Evolutionary conservation across 2,797 vertebrate genomes (phyloP).

Genomic region (Emys orbicularis): DNA sequence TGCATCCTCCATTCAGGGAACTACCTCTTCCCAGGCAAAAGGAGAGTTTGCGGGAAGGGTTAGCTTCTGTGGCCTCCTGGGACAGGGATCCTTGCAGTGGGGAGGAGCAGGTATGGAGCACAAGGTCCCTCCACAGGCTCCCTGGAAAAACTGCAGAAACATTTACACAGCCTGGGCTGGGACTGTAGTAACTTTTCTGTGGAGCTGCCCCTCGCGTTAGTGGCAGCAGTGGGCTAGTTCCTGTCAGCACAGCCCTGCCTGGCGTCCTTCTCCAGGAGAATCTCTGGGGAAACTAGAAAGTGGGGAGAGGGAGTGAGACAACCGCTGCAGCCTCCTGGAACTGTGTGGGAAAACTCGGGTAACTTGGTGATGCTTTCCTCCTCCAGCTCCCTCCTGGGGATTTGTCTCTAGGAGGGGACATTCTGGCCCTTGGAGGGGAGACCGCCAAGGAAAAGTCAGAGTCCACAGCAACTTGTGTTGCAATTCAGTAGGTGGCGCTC

Average conservation of each 20-base stretch:
- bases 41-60: not conserved
- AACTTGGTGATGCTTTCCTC: not conserved
- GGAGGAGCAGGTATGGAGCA: not conserved
- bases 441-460: not conserved
- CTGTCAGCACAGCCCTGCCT: not conserved
- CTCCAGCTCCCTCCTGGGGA: not conserved
- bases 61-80: not conserved
- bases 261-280: not conserved
- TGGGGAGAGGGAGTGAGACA: not conserved
- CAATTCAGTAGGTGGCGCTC: slow-evolving; percentile 74
- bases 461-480: slow-evolving; percentile 47
- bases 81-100: not conserved
- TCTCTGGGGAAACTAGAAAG: not conserved
- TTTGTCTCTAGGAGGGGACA: not conserved
- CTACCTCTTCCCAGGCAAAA: not conserved
- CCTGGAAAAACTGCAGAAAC: not conserved
- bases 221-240: not conserved
- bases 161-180: not conserved
- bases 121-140: not conserved
- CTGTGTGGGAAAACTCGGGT: not conserved
- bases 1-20: not conserved
- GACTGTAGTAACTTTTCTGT: not conserved
- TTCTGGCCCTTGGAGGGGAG: not conserved
- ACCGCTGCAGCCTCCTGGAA: not conserved
- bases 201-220: rapidly evolving